These are phyloP conservation scores for Phoebastria nigripes DNA, from an alignment of 2,797 vertebrate genomes.

Conservation along the genomic window DNA sequence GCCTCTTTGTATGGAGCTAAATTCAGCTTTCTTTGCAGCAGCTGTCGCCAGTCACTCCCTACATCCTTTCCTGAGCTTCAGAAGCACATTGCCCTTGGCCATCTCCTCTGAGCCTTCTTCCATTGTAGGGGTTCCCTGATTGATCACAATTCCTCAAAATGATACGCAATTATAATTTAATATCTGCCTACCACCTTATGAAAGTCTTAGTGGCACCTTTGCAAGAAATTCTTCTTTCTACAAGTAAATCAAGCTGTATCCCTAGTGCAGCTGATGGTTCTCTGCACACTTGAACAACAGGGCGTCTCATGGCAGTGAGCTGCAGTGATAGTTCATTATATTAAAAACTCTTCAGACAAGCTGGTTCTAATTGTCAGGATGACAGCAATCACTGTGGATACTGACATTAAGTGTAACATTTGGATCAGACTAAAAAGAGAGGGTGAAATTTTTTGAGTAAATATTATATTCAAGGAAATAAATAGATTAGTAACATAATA, in stretches of 20 bases:
- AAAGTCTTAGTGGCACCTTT: not conserved
- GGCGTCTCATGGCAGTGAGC: not conserved
- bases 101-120: not conserved
- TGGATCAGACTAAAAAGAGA: not conserved
- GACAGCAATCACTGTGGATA: not conserved
- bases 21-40: not conserved
- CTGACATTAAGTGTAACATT: not conserved
- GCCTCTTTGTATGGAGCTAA: not conserved
- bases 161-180: not conserved
- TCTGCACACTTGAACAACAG: not conserved
- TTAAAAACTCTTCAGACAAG: not conserved
- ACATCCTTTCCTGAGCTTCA: not conserved
- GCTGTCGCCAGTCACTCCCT: not conserved
- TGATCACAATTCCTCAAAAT: not conserved
- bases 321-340: not conserved
- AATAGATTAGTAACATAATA: not conserved
- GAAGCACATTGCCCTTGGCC: not conserved
- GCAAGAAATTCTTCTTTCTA: not conserved
- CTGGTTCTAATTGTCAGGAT: not conserved
- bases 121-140: not conserved
- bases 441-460: not conserved
- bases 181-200: not conserved
- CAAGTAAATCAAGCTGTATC: not conserved
- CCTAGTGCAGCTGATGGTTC: not conserved
- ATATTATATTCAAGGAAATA: not conserved